phyloP scores from a whole-genome alignment of 1,140 invertebrate genomes.

The Cydia amplana region DNA sequence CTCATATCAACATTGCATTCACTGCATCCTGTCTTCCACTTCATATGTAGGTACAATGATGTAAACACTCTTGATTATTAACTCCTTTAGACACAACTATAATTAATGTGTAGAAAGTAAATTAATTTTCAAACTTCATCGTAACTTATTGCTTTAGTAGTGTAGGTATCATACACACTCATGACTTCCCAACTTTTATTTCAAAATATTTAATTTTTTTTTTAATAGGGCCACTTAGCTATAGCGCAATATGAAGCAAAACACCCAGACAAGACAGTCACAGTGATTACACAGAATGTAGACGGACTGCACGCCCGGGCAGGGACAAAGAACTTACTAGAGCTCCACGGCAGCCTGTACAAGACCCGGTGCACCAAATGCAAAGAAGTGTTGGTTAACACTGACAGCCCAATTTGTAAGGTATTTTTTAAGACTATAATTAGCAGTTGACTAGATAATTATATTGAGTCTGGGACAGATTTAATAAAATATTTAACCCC shows the following conservation, averaged over 20 bases:
- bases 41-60: no score
- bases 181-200: no score
- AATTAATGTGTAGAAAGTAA: no score
- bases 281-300: slow-evolving; percentile 95
- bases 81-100: background rate
- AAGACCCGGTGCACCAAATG: slow-evolving; percentile 92
- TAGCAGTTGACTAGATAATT: background rate
- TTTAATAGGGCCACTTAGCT: slow-evolving; percentile 87
- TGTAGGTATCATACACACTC: no score
- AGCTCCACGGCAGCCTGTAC: slow-evolving; percentile 94
- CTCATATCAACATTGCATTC: no score
- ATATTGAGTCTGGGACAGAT: no score
- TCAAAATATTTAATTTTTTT: background rate
- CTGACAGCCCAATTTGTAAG: slow-evolving; percentile 90
- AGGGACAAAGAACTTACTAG: slow-evolving; percentile 89
- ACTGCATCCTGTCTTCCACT: no score
- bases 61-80: no score
- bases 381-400: slow-evolving; percentile 84
- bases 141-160: no score
- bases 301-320: slow-evolving; percentile 93
- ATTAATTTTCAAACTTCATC: no score
- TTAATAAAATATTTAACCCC: background rate
- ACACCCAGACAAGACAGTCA: slow-evolving; percentile 82
- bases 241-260: slow-evolving; percentile 88
- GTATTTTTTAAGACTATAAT: slow-evolving; percentile 43